These are phyloP conservation scores for Apocheima hispidaria DNA, from an alignment of 2,888 invertebrate species.

Conservation along the genomic window DNA sequence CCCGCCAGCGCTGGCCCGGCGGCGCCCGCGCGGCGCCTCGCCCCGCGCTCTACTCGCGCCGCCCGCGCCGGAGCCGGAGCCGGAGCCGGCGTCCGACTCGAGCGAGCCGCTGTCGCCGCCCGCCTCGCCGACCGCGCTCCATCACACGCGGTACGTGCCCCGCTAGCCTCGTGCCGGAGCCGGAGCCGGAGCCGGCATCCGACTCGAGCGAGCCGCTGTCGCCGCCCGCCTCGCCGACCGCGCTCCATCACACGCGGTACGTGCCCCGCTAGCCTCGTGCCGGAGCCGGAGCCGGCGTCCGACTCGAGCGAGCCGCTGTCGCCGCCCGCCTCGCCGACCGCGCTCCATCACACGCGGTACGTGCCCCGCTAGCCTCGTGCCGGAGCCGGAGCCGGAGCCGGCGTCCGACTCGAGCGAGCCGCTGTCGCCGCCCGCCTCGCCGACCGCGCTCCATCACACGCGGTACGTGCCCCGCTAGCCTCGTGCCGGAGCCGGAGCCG, in stretches of 20 bases:
- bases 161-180: conserved; percentile 51
- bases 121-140: conserved; percentile 70
- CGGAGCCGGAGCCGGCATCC: conserved; percentile 52
- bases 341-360: conserved; percentile 66
- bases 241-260: not conserved
- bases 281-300: conserved; percentile 48
- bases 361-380: no score
- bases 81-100: conserved; percentile 61
- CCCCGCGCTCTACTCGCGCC: not conserved
- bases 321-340: conserved; percentile 75
- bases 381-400: conserved; percentile 28
- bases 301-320: conserved; percentile 77
- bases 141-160: conserved; percentile 60
- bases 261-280: conserved; percentile 27
- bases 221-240: conserved; percentile 33
- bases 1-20: conserved; percentile 40
- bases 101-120: conserved; percentile 79
- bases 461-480: conserved; percentile 53
- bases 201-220: conserved; percentile 40
- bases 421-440: conserved; percentile 78
- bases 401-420: conserved; percentile 75
- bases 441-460: conserved; percentile 63
- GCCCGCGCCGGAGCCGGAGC: conserved; percentile 28
- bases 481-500: conserved; percentile 56
- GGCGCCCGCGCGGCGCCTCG: conserved; percentile 27